Evolutionary conservation across 2,888 invertebrate species (phyloP).

Genomic region (Branchinecta sandiegonensis): DNA sequence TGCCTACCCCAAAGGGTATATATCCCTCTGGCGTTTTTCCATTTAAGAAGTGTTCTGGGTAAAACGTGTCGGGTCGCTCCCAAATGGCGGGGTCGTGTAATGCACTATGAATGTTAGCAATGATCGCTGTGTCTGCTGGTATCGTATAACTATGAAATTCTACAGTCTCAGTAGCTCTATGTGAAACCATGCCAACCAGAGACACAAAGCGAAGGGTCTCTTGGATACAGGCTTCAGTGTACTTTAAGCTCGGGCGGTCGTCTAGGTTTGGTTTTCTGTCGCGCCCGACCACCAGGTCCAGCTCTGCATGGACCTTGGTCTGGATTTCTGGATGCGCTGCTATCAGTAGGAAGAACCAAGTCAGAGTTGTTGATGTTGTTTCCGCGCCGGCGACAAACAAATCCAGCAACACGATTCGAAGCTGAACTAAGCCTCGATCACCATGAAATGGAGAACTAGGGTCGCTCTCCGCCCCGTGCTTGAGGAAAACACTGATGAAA

Average conservation of each 20-base stretch:
- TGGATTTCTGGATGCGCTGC: slow-evolving; percentile 15
- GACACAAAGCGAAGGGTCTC: slow-evolving; percentile 15
- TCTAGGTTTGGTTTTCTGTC: slow-evolving; percentile 8
- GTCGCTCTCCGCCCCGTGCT: background rate
- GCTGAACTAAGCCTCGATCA: background rate
- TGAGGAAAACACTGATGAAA: background rate
- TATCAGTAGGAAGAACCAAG: slow-evolving; percentile 18
- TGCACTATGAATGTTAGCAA: slow-evolving; percentile 11
- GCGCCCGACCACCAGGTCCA: slow-evolving; percentile 9
- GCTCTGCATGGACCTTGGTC: slow-evolving; percentile 15
- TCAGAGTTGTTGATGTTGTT: slow-evolving; percentile 19
- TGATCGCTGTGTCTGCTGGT: slow-evolving; percentile 15
- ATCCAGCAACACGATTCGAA: slow-evolving; percentile 4
- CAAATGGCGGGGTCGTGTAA: background rate
- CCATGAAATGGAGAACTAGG: background rate
- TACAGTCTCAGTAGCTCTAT: slow-evolving; percentile 9
- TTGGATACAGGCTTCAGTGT: slow-evolving; percentile 16
- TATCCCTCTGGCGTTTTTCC: background rate
- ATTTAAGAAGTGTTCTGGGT: slow-evolving; percentile 19
- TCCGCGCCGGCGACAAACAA: slow-evolving; percentile 18
- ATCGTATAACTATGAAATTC: slow-evolving; percentile 17
- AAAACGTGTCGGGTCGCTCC: slow-evolving; percentile 17
- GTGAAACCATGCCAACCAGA: background rate
- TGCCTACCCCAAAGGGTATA: background rate
- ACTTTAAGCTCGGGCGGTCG: slow-evolving; percentile 3